Evolutionary conservation across 2,888 invertebrate species (phyloP).

Genomic region (Sisyra nigra): DNA sequence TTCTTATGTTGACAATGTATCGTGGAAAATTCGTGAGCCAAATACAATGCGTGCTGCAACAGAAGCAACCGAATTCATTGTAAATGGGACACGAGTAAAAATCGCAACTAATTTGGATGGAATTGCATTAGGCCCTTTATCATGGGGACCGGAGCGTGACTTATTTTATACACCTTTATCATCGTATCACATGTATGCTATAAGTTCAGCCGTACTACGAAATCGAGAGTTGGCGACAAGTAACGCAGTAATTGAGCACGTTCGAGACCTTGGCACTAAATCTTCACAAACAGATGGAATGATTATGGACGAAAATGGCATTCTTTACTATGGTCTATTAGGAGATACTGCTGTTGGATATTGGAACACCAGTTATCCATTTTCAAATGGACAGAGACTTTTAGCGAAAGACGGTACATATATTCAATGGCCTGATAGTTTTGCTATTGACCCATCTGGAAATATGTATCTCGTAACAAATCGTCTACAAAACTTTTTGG

Average conservation of each 20-base stretch:
- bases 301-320: conserved; percentile 53
- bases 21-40: conserved; percentile 53
- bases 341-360: conserved; percentile 50
- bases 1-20: conserved; percentile 40
- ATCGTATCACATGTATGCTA: conserved; percentile 46
- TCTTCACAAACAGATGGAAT: conserved; percentile 56
- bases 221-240: conserved; percentile 30
- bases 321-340: conserved; percentile 52
- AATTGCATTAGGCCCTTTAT: conserved; percentile 46
- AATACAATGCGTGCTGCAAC: conserved; percentile 43
- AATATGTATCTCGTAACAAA: conserved; percentile 53
- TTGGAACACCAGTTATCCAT: conserved; percentile 47
- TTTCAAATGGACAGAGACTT: conserved; percentile 37
- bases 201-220: conserved; percentile 42
- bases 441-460: conserved; percentile 45
- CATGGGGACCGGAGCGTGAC: conserved; percentile 20
- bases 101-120: conserved; percentile 49
- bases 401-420: conserved; percentile 48
- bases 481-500: conserved; percentile 46
- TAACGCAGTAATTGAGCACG: conserved; percentile 18
- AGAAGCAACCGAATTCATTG: conserved; percentile 40
- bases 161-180: conserved; percentile 55
- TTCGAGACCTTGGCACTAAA: conserved; percentile 44
- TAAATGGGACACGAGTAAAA: conserved; percentile 38
- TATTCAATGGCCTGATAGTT: conserved; percentile 59